A percentile compares a stretch with the other conserved stretches of the same genome.
phyloP scores from a whole-genome alignment of 2,113 vertebrate genomes.

The Boulengeromyrus knoepffleri region DNA sequence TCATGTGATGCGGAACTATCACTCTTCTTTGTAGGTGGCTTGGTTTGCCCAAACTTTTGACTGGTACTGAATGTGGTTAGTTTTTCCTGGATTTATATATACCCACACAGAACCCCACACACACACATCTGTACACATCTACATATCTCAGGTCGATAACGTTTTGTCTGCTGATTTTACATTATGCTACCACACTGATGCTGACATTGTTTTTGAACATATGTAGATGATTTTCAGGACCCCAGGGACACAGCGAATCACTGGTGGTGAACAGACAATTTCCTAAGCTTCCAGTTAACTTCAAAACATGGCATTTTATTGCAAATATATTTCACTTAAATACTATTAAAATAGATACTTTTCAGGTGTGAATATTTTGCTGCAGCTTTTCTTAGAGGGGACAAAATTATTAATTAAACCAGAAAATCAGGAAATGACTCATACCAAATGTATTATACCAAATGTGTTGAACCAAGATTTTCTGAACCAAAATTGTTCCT shows the following conservation, averaged over 20 bases:
- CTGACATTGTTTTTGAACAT: neutral
- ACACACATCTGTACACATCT: too few relatives aligned
- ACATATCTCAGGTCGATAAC: neutral
- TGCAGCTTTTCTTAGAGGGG: neutral
- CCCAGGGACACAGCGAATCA: neutral
- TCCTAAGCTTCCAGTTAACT: neutral
- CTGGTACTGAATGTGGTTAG: neutral
- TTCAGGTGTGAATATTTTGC: neutral
- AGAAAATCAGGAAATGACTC: neutral
- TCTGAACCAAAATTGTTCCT: neutral
- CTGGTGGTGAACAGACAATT: neutral
- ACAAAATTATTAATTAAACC: neutral
- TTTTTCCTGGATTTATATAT: neutral
- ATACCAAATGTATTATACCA: neutral
- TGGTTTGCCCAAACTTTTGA: neutral
- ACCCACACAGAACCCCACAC: neutral
- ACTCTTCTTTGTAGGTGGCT: neutral
- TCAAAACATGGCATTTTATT: neutral
- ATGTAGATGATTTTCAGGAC: neutral
- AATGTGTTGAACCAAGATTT: neutral
- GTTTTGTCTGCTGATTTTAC: neutral
- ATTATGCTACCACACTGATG: neutral
- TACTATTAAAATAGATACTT: neutral
- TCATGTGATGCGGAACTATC: neutral
- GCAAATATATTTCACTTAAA: neutral